Base-by-base conservation (phyloP, 1,140 invertebrate species). In the Araneus ventricosus region DNA sequence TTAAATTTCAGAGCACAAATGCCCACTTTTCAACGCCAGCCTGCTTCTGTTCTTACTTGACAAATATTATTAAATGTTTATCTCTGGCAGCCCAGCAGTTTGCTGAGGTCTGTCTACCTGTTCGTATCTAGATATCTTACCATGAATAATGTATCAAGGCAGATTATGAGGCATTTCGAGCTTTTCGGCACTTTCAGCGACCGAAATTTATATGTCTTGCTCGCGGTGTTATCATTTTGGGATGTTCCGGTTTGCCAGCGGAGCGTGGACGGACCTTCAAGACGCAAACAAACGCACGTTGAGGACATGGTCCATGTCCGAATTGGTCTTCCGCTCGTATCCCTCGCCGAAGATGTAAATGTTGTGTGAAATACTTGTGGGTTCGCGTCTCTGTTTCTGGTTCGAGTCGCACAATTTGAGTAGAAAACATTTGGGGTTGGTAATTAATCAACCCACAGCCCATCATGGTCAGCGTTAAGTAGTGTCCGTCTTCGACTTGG, bases 61-160 rank as follows among this genome's bases (percentile, higher is more conserved):
- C 45, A 52, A 52, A 52, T 52, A 17, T 52, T 52, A 52, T 52
- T 52, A 52, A 52, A 52, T 52, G 45, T 17, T 52, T 52, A 7
- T 41, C 0, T 45, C 41, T 45, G 45, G 45, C 0, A 52, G 10
- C 14, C 45, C 10, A 52, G 45, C 45, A 52, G 10, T 14, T 52
- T 67, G 10, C 27, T 27, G n/a, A n/a, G 7, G n/a, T n/a, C 24
- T 67, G 8, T 67, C n/a, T 27, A 22, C n/a, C 30, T 75, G 63
- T 6, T 14, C 34, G 2, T 75, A 1, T 10, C 30, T 20, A 14
- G 27, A 17, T 37, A 75, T 75, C 30, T 75, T 27, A 75, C 70
- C 70, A 75, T 75, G 70, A 75, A 75, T 75, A 75, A 75, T 75
- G 30, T 75, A 75, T 75, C 70, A 37, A 75, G 30, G 30, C 70